Base-by-base conservation (phyloP, 1,140 invertebrate species). In the Orchestia grillus region DNA sequence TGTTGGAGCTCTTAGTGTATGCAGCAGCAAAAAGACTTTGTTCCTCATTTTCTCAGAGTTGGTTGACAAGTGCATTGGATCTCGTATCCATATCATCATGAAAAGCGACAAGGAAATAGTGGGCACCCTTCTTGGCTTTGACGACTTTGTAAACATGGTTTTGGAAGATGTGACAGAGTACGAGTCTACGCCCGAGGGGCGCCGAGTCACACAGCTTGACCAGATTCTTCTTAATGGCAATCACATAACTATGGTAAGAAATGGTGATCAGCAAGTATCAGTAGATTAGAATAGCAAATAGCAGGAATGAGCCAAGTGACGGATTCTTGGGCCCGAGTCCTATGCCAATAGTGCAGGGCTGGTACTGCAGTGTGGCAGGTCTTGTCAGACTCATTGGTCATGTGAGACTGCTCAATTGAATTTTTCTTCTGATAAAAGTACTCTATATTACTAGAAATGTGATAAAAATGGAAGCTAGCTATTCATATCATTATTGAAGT, bases 41-140 rank as follows among this genome's bases (percentile, higher is more conserved):
- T 95, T 44, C 87, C 47, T n/a, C 11, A 57, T 6, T 88, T 90
- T 96, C 96, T 44, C 96, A 97, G 99, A 99, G 98, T 98, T 99
- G 96, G 99, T 99, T n/a, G 99, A 99, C 97, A 99, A 99, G 98
- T 99, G 99, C 97, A 99, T 99, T 97, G 99, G 99, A 42, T 99
- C 99, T 0, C 98, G 99, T 96, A 99, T 99, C 97, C 99, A 99
- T 97, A 99, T 99, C 44, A 99, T 99, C 87, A 99, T 99, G 99
- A 99, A 99, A 98, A 99, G 99, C 97, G 99, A 99, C 97, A 99
- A 99, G 97, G 99, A 99, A 98, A 99, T 99, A 97, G 99, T 99
- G 36, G 99, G 99, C 96, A 99, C 99, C 0, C 97, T 99, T 42
- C 98, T 99, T 96, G 99, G 99, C 19, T 99, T 99, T 97, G 99